phyloP scores from a whole-genome alignment of 2,113 vertebrate genomes.

The Empidonax alnorum region DNA sequence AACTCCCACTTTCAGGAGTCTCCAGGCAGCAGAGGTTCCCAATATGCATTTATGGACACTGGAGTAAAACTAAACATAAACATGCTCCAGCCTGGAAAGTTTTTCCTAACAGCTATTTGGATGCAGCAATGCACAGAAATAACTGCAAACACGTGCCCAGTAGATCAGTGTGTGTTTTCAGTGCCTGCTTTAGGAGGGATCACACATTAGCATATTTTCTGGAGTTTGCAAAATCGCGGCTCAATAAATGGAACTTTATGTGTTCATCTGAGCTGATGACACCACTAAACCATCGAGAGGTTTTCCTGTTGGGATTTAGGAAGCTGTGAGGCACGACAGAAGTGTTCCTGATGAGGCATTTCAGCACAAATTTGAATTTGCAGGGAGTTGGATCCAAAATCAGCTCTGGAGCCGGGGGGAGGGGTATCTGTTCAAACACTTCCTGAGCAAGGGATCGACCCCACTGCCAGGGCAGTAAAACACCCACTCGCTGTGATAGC shows the following conservation, averaged over 20 bases:
- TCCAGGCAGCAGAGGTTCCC: constrained; percentile 17
- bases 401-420: not conserved
- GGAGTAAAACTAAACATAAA: constrained; percentile 19
- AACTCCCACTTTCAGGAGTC: not conserved
- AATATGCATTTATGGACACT: constrained; percentile 12
- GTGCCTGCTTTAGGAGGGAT: not conserved
- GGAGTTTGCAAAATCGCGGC: not conserved
- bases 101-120: constrained; percentile 29
- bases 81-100: not conserved
- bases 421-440: not conserved
- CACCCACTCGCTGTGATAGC: not conserved
- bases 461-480: not conserved
- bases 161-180: constrained; percentile 1
- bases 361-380: not conserved
- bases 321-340: not conserved
- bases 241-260: constrained; percentile 11
- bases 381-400: not conserved
- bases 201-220: constrained; percentile 11
- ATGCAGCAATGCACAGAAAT: constrained; percentile 16
- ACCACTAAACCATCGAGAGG: not conserved
- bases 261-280: not conserved
- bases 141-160: constrained; percentile 55
- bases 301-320: constrained; percentile 29
- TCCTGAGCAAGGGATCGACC: not conserved
- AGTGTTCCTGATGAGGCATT: not conserved